These are phyloP conservation scores for Tupaia chinensis DNA, from an alignment of 2,113 vertebrate species.

Conservation along the genomic window DNA sequence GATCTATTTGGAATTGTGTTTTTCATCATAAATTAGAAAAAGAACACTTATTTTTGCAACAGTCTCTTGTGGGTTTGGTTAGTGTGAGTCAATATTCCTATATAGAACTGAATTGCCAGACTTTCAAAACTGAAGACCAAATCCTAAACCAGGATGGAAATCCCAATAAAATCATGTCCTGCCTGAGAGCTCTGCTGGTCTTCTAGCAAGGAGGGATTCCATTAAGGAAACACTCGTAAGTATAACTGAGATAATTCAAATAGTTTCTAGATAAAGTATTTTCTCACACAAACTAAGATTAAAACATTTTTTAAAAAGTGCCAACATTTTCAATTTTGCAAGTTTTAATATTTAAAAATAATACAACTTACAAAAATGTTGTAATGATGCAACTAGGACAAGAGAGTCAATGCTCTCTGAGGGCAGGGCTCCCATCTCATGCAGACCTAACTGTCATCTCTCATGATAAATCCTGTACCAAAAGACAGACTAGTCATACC, in stretches of 20 bases:
- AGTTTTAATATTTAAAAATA: constrained; percentile 2
- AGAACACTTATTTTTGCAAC: background rate
- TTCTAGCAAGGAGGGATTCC: background rate
- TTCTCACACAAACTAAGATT: constrained; percentile 30
- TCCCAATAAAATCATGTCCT: background rate
- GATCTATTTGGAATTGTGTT: background rate
- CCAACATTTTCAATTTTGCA: constrained; percentile 9
- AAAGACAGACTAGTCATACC: constrained; percentile 75
- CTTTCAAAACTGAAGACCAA: background rate
- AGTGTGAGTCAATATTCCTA: background rate
- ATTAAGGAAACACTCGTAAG: constrained; percentile 43
- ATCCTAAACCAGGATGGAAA: background rate
- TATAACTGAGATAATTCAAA: constrained; percentile 28
- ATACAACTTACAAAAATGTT: background rate
- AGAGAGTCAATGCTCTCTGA: constrained; percentile 54
- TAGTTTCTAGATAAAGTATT: constrained; percentile 26
- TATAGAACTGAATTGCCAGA: background rate
- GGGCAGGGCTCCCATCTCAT: constrained; percentile 48
- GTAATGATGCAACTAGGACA: background rate
- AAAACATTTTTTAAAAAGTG: constrained; percentile 14
- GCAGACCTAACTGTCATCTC: constrained; percentile 1
- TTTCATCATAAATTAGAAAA: constrained; percentile 32
- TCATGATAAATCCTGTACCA: constrained; percentile 69
- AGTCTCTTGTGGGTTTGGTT: background rate
- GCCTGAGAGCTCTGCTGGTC: background rate